Percentiles rank a stretch among this genome's conserved stretches.
Evolutionary conservation across 2,888 invertebrate species (phyloP).

Genomic region (Acleris emargana): DNA sequence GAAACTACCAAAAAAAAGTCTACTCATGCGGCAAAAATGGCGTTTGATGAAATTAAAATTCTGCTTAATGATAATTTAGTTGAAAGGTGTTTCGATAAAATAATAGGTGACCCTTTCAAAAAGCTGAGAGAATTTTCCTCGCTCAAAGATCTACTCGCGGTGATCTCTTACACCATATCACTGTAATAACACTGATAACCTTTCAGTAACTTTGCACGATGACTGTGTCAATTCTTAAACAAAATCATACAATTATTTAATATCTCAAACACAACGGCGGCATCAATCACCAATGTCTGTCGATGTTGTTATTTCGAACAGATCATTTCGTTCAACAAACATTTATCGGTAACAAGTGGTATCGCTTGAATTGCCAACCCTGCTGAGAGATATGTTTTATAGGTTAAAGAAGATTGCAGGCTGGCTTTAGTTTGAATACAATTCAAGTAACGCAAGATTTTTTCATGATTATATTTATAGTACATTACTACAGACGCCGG

Average conservation of each 20-base stretch:
- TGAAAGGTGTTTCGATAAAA: too few species aligned
- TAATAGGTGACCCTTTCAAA: too few species aligned
- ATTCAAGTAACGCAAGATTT: background rate
- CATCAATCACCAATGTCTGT: slow-evolving; percentile 25
- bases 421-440: background rate
- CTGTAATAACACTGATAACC: too few species aligned
- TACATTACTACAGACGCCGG: too few species aligned
- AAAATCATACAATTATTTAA: background rate
- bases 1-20: too few species aligned
- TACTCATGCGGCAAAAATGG: too few species aligned
- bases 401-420: slow-evolving; percentile 12
- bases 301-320: slow-evolving; percentile 20
- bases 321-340: slow-evolving; percentile 27
- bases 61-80: too few species aligned
- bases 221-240: background rate
- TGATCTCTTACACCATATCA: too few species aligned
- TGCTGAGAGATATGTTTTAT: slow-evolving; percentile 58
- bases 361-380: slow-evolving; percentile 57
- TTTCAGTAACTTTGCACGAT: background rate
- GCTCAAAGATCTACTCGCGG: too few species aligned
- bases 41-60: too few species aligned
- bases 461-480: too few species aligned
- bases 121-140: too few species aligned
- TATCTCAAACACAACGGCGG: background rate
- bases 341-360: slow-evolving; percentile 25